A percentile compares a stretch with the other conserved stretches of the same genome.
Evolutionary conservation across 2,888 invertebrate species (phyloP).

Genomic region (Tenthredo mesomela): DNA sequence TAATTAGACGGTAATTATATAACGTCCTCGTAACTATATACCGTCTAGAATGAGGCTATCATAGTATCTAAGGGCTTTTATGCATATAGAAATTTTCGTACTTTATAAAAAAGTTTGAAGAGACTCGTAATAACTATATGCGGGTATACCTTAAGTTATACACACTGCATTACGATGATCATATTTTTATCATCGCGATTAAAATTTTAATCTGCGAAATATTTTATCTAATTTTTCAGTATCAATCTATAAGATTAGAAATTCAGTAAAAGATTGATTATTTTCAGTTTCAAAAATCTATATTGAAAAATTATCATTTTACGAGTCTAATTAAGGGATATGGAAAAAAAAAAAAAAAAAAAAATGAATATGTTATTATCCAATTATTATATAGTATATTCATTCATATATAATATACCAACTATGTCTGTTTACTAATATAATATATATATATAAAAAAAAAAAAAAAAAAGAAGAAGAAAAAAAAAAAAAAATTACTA

Average conservation of each 20-base stretch:
- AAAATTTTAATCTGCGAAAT: not conserved
- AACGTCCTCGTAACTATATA: conserved; percentile 29
- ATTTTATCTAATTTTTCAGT: too few species aligned
- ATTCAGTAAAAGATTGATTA: not conserved
- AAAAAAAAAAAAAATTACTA: conserved; percentile 1
- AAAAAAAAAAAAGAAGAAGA: too few species aligned
- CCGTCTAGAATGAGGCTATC: conserved; percentile 40
- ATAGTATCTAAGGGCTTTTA: conserved; percentile 33
- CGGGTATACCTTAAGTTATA: too few species aligned
- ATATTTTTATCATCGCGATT: too few species aligned
- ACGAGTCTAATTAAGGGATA: not conserved
- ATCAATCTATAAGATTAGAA: not conserved
- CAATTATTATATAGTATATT: not conserved
- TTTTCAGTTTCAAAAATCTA: not conserved
- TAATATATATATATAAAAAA: too few species aligned
- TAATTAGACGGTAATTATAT: conserved; percentile 26
- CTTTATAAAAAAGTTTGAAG: not conserved
- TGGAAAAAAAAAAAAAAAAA: not conserved
- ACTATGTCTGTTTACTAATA: not conserved
- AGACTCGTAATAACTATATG: conserved; percentile 9
- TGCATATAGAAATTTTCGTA: conserved; percentile 8
- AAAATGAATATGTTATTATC: not conserved
- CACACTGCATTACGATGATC: not conserved
- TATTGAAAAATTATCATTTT: not conserved
- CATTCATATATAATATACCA: not conserved